A percentile compares a stretch with the other conserved stretches of the same genome.
Conservation (phyloP, 2,113 vertebrate genomes). For the Atractosteus spatula region DNA sequence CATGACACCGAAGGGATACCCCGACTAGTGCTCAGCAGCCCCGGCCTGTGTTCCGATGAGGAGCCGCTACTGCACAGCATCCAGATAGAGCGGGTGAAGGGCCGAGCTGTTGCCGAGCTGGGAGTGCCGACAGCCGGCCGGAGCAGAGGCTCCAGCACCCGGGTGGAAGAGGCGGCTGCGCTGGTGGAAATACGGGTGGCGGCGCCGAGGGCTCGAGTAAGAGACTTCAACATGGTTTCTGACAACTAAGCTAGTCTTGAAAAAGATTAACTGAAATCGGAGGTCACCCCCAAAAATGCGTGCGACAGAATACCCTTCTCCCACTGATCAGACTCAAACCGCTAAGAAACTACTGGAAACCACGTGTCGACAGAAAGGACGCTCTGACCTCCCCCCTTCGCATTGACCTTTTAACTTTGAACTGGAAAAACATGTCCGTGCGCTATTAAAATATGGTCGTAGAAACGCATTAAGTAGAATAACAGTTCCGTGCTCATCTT, state of each 20-base stretch:
- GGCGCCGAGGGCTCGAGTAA: constrained; percentile 51
- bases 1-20: constrained; percentile 65
- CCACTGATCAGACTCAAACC: too few relatives aligned
- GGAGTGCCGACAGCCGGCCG: constrained; percentile 43
- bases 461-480: too few relatives aligned
- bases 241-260: background rate
- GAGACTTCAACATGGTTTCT: constrained; percentile 58
- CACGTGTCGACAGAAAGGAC: constrained; percentile 69
- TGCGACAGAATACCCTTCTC: too few relatives aligned
- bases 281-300: too few relatives aligned
- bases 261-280: too few relatives aligned
- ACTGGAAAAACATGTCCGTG: constrained; percentile 49
- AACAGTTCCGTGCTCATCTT: too few relatives aligned
- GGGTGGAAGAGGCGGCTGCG: constrained; percentile 33
- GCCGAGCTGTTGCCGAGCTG: constrained; percentile 42
- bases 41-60: constrained; percentile 49
- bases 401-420: constrained; percentile 40
- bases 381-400: constrained; percentile 58
- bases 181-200: constrained; percentile 51
- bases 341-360: constrained; percentile 11
- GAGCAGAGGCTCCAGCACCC: constrained; percentile 40
- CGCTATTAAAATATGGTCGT: background rate
- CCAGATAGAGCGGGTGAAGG: constrained; percentile 73
- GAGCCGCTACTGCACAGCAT: constrained; percentile 52
- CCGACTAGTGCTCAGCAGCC: constrained; percentile 53